Evolutionary conservation across 2,113 vertebrate species (phyloP), one percentile per base, ranked within the genome.

Genomic region (Proteles cristata): DNA sequence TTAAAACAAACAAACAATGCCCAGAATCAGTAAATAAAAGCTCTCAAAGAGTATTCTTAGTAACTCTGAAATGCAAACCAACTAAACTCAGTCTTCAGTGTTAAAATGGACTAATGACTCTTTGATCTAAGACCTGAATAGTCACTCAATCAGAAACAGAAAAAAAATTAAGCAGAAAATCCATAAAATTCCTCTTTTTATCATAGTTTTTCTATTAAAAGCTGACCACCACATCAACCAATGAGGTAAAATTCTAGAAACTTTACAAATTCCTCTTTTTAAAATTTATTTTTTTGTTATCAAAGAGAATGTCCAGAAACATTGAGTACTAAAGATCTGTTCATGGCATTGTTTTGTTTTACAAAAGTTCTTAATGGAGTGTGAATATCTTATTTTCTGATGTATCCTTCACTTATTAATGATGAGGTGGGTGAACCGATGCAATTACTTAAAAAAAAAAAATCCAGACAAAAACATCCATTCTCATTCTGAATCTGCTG

Each of bases 281-380:
- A 95, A 96, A 98, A 97, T 98, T 99, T 98, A 98, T 98, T 98
- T 98, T 98, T 99, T 99, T 99, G 99, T 99, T 99, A 99, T 99
- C 99, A 99, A 99, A 99, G 99, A 99, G 99, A 99, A 99, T 98
- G 98, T 99, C 99, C 99, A 98, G 98, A 99, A 99, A 99, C 98
- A 99, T 96, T 98, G 92, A 98, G 97, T 99, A 99, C 98, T 98
- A 99, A 99, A 98, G 95, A 99, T 99, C 97, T 98, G 97, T 99
- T 99, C 98, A 99, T 98, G 98, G 98, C 97, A 97, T 98, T 96
- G 93, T 98, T 98, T 98, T 98, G 93, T 98, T 98, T 98, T 98
- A 98, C 98, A 98, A 98, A 99, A 99, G 94, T 98, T 99, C 98
- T 99, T 98, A 98, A 98, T 97, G 98, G 98, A 98, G 98, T 97